Evolutionary conservation across 2,888 invertebrate species (phyloP).

Genomic region (Horisme vitalbata): DNA sequence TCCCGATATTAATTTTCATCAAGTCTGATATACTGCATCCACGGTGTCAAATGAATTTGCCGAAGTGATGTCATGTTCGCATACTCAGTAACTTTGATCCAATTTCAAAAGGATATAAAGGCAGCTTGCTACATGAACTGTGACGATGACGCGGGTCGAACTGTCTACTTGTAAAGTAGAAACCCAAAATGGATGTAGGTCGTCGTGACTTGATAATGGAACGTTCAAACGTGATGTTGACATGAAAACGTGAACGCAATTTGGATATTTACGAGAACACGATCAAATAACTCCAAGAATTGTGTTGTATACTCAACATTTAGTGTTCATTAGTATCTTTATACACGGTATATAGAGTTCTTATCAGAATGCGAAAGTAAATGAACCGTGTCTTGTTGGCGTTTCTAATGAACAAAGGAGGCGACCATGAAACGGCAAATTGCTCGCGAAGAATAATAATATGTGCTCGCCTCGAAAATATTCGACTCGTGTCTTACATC

Average conservation of each 20-base stretch:
- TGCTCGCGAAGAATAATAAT: constrained; percentile 55
- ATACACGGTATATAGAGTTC: not conserved
- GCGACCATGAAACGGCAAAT: constrained; percentile 39
- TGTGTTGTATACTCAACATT: not conserved
- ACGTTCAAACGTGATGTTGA: constrained; percentile 55
- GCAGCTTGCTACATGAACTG: constrained; percentile 11
- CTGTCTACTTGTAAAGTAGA: constrained; percentile 48
- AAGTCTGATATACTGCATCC: constrained; percentile 29
- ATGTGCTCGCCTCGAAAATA: constrained; percentile 49
- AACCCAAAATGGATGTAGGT: constrained; percentile 52
- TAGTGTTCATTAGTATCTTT: constrained; percentile 1
- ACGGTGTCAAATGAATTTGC: constrained; percentile 39
- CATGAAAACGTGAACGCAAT: constrained; percentile 53
- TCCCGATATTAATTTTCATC: constrained; percentile 50
- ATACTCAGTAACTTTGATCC: constrained; percentile 31
- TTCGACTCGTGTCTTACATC: constrained; percentile 58
- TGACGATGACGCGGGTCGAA: constrained; percentile 42
- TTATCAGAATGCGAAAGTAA: constrained; percentile 12
- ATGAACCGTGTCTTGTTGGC: constrained; percentile 40
- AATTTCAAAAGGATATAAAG: constrained; percentile 11
- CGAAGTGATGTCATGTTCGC: constrained; percentile 44
- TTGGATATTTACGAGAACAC: constrained; percentile 43
- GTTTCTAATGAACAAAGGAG: constrained; percentile 41
- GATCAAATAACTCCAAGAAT: constrained; percentile 28
- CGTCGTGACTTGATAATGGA: constrained; percentile 56